Conservation (phyloP, 1,140 invertebrate genomes). For the Drosophila bipectinata region DNA sequence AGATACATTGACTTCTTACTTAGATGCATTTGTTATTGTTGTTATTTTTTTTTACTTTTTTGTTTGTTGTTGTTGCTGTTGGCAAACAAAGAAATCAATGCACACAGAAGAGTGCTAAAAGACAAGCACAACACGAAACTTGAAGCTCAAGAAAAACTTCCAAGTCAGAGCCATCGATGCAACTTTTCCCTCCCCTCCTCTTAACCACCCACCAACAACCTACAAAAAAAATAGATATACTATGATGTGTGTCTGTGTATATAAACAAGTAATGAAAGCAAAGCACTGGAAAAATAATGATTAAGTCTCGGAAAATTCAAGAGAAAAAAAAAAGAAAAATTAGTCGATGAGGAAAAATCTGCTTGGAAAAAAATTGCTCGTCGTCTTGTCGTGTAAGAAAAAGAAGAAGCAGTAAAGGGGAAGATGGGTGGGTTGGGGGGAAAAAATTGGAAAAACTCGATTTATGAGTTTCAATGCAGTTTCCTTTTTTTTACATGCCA, state of each 20-base stretch:
- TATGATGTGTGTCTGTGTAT: constrained; percentile 24
- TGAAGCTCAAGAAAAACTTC: constrained; percentile 19
- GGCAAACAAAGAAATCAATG: constrained; percentile 70
- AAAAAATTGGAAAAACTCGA: constrained; percentile 70
- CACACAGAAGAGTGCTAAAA: constrained; percentile 61
- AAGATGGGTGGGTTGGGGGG: constrained; percentile 22
- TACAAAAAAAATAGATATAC: constrained; percentile 7
- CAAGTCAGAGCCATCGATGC: constrained; percentile 24
- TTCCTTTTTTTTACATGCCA: constrained; percentile 40
- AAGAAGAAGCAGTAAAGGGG: constrained; percentile 8
- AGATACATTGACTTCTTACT: constrained; percentile 14
- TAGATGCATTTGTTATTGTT: constrained; percentile 42
- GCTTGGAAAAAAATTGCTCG: constrained; percentile 39
- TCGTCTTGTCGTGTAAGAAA: constrained; percentile 6
- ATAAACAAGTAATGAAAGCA: constrained; percentile 72
- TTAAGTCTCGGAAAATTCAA: constrained; percentile 57
- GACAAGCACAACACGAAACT: constrained; percentile 47
- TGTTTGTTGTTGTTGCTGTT: constrained; percentile 35
- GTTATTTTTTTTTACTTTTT: constrained; percentile 6
- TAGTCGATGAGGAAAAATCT: constrained; percentile 60
- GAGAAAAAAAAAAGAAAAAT: constrained; percentile 64
- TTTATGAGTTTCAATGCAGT: constrained; percentile 70
- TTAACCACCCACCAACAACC: not conserved
- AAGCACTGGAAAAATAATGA: constrained; percentile 78
- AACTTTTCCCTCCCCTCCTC: not conserved